Conservation (phyloP, 2,888 invertebrate genomes). For the Sesamia inferens region DNA sequence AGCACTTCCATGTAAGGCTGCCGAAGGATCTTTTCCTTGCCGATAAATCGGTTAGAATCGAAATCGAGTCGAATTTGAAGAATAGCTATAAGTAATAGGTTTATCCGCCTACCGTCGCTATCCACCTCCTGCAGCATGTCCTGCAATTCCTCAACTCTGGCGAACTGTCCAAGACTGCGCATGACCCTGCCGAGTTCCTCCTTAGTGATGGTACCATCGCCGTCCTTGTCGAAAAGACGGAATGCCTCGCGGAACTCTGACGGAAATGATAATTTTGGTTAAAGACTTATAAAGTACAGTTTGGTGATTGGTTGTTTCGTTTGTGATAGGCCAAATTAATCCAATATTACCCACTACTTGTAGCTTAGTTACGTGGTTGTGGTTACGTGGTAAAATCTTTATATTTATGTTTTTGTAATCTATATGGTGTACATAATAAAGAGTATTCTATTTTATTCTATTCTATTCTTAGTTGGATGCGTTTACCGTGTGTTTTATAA, state of each 20-base stretch:
- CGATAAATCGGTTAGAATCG: neutral
- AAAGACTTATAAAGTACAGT: neutral
- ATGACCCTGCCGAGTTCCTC: slow-evolving; percentile 96
- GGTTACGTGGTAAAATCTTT: too few species aligned
- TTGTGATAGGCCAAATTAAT: neutral
- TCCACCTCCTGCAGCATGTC: slow-evolving; percentile 96
- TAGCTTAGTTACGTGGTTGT: neutral
- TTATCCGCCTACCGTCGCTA: slow-evolving; percentile 91
- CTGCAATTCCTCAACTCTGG: slow-evolving; percentile 95
- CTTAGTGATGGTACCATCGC: slow-evolving; percentile 96
- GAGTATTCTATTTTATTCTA: too few species aligned
- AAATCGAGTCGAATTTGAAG: neutral
- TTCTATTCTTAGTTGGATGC: neutral
- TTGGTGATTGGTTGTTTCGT: too few species aligned
- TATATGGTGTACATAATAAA: too few species aligned
- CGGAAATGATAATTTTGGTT: neutral
- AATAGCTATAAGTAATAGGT: too few species aligned
- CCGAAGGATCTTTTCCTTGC: too few species aligned
- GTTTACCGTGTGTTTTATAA: neutral
- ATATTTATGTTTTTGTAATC: too few species aligned
- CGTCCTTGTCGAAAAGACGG: slow-evolving; percentile 96
- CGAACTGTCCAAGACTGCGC: slow-evolving; percentile 96
- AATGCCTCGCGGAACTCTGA: slow-evolving; percentile 96
- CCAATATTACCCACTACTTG: neutral
- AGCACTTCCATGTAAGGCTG: too few species aligned